Conservation (phyloP, 1,140 invertebrate species). For the Bombus confusus region DNA sequence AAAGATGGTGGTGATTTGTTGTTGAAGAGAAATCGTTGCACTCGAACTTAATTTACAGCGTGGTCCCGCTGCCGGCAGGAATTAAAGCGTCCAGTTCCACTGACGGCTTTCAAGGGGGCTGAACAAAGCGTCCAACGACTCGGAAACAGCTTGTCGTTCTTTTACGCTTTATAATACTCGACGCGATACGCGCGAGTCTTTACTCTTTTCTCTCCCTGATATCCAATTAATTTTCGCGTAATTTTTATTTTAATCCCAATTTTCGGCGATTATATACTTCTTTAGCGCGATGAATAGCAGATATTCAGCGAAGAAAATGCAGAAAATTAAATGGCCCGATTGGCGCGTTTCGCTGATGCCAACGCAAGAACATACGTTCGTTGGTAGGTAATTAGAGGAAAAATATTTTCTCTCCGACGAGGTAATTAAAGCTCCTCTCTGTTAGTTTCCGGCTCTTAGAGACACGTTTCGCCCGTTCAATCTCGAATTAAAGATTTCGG, state of each 20-base stretch:
- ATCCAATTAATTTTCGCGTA: neutral
- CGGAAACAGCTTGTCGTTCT: neutral
- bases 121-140: neutral
- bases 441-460: neutral
- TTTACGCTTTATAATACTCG: neutral
- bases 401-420: slow-evolving; percentile 25
- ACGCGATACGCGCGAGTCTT: neutral
- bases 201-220: too few relatives aligned
- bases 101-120: neutral
- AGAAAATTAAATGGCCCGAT: neutral
- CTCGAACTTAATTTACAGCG: slow-evolving; percentile 39
- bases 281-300: neutral
- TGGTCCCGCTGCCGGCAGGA: neutral
- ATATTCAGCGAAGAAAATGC: neutral
- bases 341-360: neutral
- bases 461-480: neutral
- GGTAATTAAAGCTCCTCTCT: neutral
- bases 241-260: neutral
- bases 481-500: neutral
- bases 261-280: neutral
- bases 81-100: slow-evolving; percentile 22
- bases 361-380: neutral
- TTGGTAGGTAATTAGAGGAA: slow-evolving; percentile 26
- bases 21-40: slow-evolving; percentile 45
- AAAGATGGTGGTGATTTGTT: slow-evolving; percentile 49